These are phyloP conservation scores for Drosophila borealis DNA, from an alignment of 2,888 invertebrate genomes.

Conservation along the genomic window DNA sequence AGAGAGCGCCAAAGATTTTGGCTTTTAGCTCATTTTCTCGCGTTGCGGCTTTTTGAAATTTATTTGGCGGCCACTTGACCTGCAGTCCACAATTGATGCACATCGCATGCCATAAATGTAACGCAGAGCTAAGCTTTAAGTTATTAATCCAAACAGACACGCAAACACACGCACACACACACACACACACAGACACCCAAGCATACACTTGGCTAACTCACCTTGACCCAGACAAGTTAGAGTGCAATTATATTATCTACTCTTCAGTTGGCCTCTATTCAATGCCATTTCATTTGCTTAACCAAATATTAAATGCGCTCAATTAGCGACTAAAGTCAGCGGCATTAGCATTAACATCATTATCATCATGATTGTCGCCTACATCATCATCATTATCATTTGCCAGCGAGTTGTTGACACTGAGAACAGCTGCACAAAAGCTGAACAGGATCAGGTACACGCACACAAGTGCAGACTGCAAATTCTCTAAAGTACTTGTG, in stretches of 20 bases:
- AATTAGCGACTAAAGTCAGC: constrained; percentile 27
- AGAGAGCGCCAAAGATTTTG: constrained; percentile 5
- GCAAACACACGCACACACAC: neutral
- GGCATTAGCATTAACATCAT: constrained; percentile 20
- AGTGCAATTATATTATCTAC: constrained; percentile 14
- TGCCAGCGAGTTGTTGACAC: constrained; percentile 4
- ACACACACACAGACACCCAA: neutral
- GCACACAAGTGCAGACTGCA: neutral
- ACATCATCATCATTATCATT: neutral
- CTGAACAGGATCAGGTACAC: constrained; percentile 8
- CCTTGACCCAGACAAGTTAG: constrained; percentile 33
- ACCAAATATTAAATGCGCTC: constrained; percentile 29
- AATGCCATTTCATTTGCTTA: constrained; percentile 22
- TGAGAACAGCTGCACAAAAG: constrained; percentile 3
- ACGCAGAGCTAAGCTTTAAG: constrained; percentile 29
- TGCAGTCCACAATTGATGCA: constrained; percentile 64
- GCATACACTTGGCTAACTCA: constrained; percentile 9
- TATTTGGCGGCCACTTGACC: constrained; percentile 66
- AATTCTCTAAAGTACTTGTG: too few species aligned
- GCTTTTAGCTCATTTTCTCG: constrained; percentile 54
- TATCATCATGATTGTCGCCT: neutral
- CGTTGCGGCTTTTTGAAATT: constrained; percentile 56
- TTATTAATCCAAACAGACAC: constrained; percentile 22
- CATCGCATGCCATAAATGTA: constrained; percentile 43
- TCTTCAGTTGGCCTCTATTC: constrained; percentile 5